A percentile compares a stretch with the other conserved stretches of the same genome.
These are phyloP conservation scores for Dinocampus coccinellae DNA, from an alignment of 2,888 invertebrate species.

Conservation along the genomic window DNA sequence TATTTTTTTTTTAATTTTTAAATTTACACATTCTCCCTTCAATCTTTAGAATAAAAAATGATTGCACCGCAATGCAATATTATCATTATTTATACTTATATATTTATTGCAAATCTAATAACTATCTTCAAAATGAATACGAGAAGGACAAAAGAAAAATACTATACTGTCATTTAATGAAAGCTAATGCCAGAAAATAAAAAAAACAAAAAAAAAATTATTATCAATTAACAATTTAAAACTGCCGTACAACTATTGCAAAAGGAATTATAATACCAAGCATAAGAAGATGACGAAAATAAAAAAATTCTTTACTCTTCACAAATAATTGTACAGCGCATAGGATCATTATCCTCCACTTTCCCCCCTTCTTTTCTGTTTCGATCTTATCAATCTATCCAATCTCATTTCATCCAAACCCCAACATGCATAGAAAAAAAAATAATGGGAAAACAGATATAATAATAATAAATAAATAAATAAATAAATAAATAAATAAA, in stretches of 20 bases:
- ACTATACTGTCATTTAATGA: no score
- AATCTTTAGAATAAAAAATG: neutral
- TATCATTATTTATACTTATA: neutral
- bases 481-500: conserved; percentile 22
- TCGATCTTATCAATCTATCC: conserved; percentile 11
- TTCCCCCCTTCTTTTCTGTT: neutral
- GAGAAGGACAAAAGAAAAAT: no score
- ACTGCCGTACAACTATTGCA: neutral
- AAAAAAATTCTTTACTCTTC: neutral
- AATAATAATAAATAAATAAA: no score
- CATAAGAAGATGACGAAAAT: neutral
- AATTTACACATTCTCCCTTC: no score
- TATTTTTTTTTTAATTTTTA: no score
- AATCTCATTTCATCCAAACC: conserved; percentile 13
- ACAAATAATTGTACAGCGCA: conserved; percentile 10
- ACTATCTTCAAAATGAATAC: neutral
- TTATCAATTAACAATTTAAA: neutral
- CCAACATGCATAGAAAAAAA: conserved; percentile 13
- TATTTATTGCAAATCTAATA: neutral
- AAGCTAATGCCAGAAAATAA: no score
- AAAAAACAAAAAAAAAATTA: neutral
- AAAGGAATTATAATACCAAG: neutral
- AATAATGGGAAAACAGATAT: no score
- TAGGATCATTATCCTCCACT: no score
- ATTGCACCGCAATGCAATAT: neutral